These are phyloP conservation scores for Microplitis demolitor DNA, from an alignment of 1,140 invertebrate genomes.

Conservation along the genomic window DNA sequence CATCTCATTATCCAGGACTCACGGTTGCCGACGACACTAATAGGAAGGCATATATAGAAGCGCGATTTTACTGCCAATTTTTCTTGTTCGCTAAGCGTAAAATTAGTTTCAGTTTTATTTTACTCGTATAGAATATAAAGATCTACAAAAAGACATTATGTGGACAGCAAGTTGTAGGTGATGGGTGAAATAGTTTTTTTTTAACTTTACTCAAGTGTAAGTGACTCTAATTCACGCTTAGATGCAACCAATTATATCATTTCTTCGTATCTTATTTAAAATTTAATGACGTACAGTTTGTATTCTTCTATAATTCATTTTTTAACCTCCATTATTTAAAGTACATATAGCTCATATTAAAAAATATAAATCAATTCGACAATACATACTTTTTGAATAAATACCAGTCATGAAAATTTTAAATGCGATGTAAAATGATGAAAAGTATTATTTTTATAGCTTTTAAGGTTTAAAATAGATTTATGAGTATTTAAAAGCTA, in stretches of 20 bases:
- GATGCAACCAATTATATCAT: slow-evolving; percentile 29
- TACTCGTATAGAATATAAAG: slow-evolving; percentile 9
- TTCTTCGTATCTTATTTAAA: neutral
- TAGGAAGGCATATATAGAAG: slow-evolving; percentile 18
- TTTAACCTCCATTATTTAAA: neutral
- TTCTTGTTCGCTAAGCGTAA: slow-evolving; percentile 38
- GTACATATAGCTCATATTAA: no score
- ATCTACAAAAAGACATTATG: neutral
- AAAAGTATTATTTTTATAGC: no score
- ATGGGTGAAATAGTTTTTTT: neutral
- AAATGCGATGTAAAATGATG: no score
- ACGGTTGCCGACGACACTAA: slow-evolving; percentile 18
- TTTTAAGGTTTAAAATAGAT: no score
- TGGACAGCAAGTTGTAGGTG: neutral
- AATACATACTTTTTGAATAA: no score
- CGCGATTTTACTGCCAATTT: slow-evolving; percentile 36
- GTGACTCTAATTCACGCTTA: slow-evolving; percentile 24
- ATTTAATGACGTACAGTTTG: neutral
- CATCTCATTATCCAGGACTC: slow-evolving; percentile 28
- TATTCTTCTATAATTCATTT: neutral
- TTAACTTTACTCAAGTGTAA: neutral
- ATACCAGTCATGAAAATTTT: no score
- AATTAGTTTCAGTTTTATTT: slow-evolving; percentile 32
- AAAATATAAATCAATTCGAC: no score
- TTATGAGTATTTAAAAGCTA: no score